These are phyloP conservation scores for Cartodere bifasciata DNA, from an alignment of 2,888 invertebrate genomes.

Conservation along the genomic window DNA sequence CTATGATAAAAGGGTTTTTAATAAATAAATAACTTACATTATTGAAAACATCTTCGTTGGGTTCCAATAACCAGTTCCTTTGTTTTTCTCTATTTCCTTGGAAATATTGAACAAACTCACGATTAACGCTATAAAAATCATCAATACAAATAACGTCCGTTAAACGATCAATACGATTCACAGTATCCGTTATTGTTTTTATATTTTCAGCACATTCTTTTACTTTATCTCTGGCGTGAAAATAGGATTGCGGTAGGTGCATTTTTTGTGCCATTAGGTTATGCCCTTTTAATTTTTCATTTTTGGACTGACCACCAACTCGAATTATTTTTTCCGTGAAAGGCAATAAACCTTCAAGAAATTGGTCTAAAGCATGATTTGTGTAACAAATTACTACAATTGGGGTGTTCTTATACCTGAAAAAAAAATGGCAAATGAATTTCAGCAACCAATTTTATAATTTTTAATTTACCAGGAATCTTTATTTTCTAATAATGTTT, in stretches of 20 bases:
- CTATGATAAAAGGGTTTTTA: too few relatives aligned
- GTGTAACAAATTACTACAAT: slow-evolving; percentile 72
- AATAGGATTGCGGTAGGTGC: slow-evolving; percentile 2
- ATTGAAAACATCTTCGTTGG: too few relatives aligned
- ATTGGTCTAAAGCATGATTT: slow-evolving; percentile 80
- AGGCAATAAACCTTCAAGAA: slow-evolving; percentile 54
- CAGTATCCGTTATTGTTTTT: slow-evolving; percentile 10
- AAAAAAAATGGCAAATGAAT: too few relatives aligned
- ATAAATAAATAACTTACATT: too few relatives aligned
- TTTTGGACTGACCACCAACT: slow-evolving; percentile 57
- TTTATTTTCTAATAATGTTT: slow-evolving; percentile 49
- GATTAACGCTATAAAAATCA: too few relatives aligned
- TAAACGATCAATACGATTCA: slow-evolving; percentile 20
- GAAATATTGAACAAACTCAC: too few relatives aligned
- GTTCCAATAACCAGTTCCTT: too few relatives aligned
- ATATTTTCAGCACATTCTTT: slow-evolving; percentile 7
- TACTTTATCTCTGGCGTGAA: slow-evolving; percentile 1
- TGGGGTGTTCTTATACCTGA: slow-evolving; percentile 38
- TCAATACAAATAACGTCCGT: too few relatives aligned
- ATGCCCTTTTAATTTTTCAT: slow-evolving; percentile 40
- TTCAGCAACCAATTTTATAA: too few relatives aligned
- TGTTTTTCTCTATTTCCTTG: too few relatives aligned
- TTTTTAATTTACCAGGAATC: slow-evolving; percentile 32
- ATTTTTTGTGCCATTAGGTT: slow-evolving; percentile 30
- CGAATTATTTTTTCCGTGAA: slow-evolving; percentile 50